Percentiles rank a stretch among this genome's conserved stretches.
These are phyloP conservation scores for Austrolebias charrua DNA, from an alignment of 2,797 vertebrate species.

Conservation along the genomic window DNA sequence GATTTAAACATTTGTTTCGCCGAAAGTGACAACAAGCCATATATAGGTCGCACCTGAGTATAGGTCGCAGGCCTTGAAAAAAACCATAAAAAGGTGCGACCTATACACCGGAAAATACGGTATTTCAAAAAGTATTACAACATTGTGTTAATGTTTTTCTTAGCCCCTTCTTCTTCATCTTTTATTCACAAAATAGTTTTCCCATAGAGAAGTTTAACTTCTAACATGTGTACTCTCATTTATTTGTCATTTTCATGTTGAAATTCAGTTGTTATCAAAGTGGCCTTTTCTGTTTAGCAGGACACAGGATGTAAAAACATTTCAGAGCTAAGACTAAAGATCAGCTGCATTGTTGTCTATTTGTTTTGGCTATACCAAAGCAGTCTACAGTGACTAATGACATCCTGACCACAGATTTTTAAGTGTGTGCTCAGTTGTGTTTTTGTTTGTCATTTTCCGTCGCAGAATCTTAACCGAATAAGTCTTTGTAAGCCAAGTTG, in stretches of 20 bases:
- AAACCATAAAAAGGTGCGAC: no score
- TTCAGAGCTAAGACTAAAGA: not conserved
- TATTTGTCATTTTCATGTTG: no score
- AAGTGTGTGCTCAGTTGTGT: not conserved
- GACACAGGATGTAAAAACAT: constrained; percentile 9
- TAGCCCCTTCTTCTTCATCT: no score
- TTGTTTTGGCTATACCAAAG: constrained; percentile 39
- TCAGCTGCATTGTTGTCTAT: constrained; percentile 20
- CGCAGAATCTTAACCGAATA: not conserved
- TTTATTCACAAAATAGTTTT: no score
- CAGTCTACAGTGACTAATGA: constrained; percentile 39
- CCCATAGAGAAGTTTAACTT: no score
- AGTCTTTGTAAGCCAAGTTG: not conserved
- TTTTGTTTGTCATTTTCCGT: constrained; percentile 10
- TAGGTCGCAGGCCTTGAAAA: no score
- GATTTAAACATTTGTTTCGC: no score
- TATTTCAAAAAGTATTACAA: not conserved
- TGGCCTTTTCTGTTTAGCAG: constrained; percentile 1
- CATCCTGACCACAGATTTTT: constrained; percentile 17
- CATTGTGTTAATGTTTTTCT: not conserved
- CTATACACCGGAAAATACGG: no score
- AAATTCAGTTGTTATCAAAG: not conserved
- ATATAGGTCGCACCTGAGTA: no score
- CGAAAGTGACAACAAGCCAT: no score
- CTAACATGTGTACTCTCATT: no score